Conservation (phyloP, 2,113 vertebrate genomes). For the Cygnus buccinator region DNA sequence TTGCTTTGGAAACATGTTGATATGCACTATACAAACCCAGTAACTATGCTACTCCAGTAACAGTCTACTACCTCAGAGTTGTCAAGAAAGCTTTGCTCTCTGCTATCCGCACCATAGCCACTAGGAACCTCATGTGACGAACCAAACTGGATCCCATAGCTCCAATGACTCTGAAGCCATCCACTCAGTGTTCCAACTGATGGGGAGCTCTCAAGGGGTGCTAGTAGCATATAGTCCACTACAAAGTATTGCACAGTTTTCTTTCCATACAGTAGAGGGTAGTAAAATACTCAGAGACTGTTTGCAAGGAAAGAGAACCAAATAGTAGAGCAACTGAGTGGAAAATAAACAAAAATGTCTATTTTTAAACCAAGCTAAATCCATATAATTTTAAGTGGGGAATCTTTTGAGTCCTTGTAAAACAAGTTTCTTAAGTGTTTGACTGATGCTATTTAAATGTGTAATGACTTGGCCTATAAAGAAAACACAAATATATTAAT, state of each 20-base stretch:
- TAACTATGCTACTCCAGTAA: not conserved
- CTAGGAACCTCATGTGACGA: not conserved
- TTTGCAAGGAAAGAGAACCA: slow-evolving; percentile 27
- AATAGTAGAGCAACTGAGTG: slow-evolving; percentile 14
- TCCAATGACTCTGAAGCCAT: not conserved
- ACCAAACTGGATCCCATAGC: not conserved
- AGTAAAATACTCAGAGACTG: slow-evolving; percentile 62
- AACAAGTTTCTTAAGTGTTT: slow-evolving; percentile 49
- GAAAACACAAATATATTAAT: slow-evolving; percentile 45
- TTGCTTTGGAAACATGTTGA: slow-evolving; percentile 51
- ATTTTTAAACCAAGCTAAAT: slow-evolving; percentile 58
- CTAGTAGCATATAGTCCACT: not conserved
- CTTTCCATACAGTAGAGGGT: slow-evolving; percentile 59
- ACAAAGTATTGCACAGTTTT: slow-evolving; percentile 12
- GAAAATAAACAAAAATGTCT: slow-evolving; percentile 61
- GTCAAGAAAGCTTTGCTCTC: not conserved
- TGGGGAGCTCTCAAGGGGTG: not conserved
- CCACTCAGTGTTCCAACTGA: not conserved
- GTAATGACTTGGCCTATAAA: slow-evolving; percentile 53
- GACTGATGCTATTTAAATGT: slow-evolving; percentile 73
- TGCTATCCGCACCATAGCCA: not conserved
- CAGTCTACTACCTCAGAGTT: not conserved
- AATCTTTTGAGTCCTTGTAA: slow-evolving; percentile 46
- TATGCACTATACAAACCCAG: slow-evolving; percentile 4
- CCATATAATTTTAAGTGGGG: slow-evolving; percentile 57